Evolutionary conservation across 2,797 vertebrate genomes (phyloP).

Genomic region (Lacerta bilineata): DNA sequence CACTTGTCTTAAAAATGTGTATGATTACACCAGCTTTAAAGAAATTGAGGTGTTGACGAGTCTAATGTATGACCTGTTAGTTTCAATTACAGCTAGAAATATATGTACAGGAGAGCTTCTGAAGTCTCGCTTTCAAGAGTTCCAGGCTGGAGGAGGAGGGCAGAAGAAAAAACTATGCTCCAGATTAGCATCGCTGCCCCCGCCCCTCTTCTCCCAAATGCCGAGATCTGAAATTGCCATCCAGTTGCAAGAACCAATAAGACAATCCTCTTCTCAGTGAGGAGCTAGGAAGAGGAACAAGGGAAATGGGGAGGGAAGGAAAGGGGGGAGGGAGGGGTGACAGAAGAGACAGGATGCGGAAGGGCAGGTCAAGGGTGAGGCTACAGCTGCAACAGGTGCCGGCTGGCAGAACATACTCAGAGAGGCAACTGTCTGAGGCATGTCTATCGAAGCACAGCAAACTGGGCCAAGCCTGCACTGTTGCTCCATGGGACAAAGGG

Average conservation of each 20-base stretch:
- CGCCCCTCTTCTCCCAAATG: background rate
- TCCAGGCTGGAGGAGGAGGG: background rate
- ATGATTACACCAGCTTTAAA: slow-evolving; percentile 4
- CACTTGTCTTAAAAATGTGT: slow-evolving; percentile 14
- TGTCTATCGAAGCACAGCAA: slow-evolving; percentile 16
- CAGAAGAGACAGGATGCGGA: slow-evolving; percentile 34
- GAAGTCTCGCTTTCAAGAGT: background rate
- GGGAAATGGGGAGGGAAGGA: background rate
- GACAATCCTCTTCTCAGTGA: background rate
- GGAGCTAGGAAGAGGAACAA: slow-evolving; percentile 2
- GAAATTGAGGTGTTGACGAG: background rate
- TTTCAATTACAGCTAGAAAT: background rate
- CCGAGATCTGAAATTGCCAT: background rate
- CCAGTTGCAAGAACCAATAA: background rate
- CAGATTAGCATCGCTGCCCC: background rate
- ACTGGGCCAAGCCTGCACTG: slow-evolving; percentile 38
- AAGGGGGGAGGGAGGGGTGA: background rate
- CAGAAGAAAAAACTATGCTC: background rate
- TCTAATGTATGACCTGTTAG: background rate
- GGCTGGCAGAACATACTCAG: slow-evolving; percentile 1
- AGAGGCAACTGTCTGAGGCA: slow-evolving; percentile 49
- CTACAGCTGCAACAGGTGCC: slow-evolving; percentile 70
- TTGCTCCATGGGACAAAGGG: slow-evolving; percentile 62
- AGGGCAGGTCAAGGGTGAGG: slow-evolving; percentile 25
- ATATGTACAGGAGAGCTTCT: slow-evolving; percentile 6